Percentiles rank a stretch among this genome's conserved stretches.
These are phyloP conservation scores for Brenthis ino DNA, from an alignment of 2,888 invertebrate species.

Conservation along the genomic window DNA sequence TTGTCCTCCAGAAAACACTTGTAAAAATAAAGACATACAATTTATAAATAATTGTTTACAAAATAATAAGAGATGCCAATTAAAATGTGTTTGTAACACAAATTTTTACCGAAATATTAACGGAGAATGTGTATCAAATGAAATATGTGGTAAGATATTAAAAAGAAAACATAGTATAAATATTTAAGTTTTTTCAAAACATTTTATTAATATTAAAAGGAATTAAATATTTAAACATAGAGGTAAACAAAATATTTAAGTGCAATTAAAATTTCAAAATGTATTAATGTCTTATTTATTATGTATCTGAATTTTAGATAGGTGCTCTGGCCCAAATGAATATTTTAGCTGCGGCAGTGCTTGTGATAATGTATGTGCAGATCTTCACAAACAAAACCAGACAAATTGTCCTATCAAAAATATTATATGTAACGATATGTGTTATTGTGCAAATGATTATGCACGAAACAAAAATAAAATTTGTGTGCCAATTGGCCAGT, in stretches of 20 bases:
- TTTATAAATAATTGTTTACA: constrained; percentile 39
- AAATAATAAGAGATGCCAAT: constrained; percentile 41
- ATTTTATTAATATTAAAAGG: no score
- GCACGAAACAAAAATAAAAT: constrained; percentile 45
- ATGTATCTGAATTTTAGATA: constrained; percentile 40
- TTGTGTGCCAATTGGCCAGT: constrained; percentile 48
- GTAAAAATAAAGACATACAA: constrained; percentile 45
- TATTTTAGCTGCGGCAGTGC: constrained; percentile 40
- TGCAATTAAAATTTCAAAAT: no score
- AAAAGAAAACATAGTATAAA: neutral
- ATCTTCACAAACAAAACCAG: constrained; percentile 43
- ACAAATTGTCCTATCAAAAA: constrained; percentile 49
- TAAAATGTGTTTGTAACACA: constrained; percentile 50
- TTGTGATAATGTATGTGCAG: constrained; percentile 51
- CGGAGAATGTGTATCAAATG: constrained; percentile 47
- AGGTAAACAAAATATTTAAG: no score
- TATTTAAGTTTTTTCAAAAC: no score
- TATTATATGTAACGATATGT: constrained; percentile 47
- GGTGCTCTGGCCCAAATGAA: constrained; percentile 41
- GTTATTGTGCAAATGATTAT: constrained; percentile 51
- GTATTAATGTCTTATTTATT: no score
- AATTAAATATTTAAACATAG: no score
- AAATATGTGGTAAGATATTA: constrained; percentile 48
- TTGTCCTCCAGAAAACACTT: constrained; percentile 51
- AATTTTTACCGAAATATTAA: constrained; percentile 48